A percentile compares a stretch with the other conserved stretches of the same genome.
phyloP scores from a whole-genome alignment of 1,140 invertebrate species.

The Lanistes nyassanus region DNA sequence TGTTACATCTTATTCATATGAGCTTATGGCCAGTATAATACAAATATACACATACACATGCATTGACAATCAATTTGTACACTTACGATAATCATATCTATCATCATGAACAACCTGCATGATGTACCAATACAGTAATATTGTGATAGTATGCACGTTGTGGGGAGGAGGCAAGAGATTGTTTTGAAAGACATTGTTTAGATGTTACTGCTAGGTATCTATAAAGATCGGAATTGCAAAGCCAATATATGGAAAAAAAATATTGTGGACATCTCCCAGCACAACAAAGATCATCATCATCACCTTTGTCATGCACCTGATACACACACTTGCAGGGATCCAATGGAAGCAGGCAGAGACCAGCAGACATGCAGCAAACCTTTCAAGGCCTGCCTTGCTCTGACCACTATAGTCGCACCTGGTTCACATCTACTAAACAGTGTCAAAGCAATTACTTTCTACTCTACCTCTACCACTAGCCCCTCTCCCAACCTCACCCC shows the following conservation, averaged over 20 bases:
- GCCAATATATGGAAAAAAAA: neutral
- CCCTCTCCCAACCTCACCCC: no score
- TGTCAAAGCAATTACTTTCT: no score
- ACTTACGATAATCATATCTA: neutral
- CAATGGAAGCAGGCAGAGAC: no score
- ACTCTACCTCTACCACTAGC: no score
- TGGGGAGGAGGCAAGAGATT: neutral
- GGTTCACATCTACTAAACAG: no score
- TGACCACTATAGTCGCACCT: no score
- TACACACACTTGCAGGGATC: no score
- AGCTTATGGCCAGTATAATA: neutral
- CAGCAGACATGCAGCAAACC: no score
- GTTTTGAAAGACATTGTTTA: neutral
- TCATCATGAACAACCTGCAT: neutral
- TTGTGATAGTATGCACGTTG: neutral
- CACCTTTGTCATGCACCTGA: no score
- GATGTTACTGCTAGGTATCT: neutral
- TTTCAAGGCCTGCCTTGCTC: no score
- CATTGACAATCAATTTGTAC: neutral
- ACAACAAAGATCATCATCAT: neutral
- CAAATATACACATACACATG: constrained; percentile 3
- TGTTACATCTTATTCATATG: neutral
- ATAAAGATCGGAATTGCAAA: neutral
- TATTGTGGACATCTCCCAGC: neutral
- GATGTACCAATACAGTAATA: neutral